Base-by-base conservation (phyloP, 2,797 vertebrate species). In the Crocidura indochinensis region DNA sequence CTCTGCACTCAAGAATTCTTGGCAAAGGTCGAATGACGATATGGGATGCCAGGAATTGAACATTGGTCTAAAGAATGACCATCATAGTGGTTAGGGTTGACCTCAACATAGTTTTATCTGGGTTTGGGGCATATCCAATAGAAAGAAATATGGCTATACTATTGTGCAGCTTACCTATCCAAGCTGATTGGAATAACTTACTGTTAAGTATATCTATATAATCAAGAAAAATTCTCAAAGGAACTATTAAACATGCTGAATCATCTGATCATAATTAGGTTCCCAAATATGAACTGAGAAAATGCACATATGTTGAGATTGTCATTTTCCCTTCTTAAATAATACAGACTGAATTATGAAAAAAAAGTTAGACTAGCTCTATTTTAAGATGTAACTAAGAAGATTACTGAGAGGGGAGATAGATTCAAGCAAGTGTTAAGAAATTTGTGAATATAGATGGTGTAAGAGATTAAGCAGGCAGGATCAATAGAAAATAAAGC, bases 391-490 rank as follows among this genome's bases (percentile, higher is more conserved):
- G 49, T 81, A 53, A 81, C 38, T 38, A 38, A 2, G 38, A 38
- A 38, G 73, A 44, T 44, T 20, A 78, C n/a, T 83, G 24, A 77
- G 38, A n/a, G 7, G 67, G 69, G 38, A 87, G n/a, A 91, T 85
- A n/a, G 3, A 82, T 68, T 94, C 27, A 89, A 90, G 56, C 15
- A 92, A 68, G 9, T 87, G 65, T 64, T 84, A 77, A 6, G 47
- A 53, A 91, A 76, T 93, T 92, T 95, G 64, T 60, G 19, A 91
- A 56, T 92, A 93, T 71, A 89, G 20, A 80, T 77, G 81, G 8
- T 65, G 20, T 46, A 44, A 91, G 71, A 87, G 29, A 90, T 84
- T 92, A 85, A 94, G 85, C 65, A 62, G 84, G 14, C 3, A 62
- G 49, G 53, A 73, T 20, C 67, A 47, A 92, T 64, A 78, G 75